Evolutionary conservation across 2,888 invertebrate species (phyloP).

Genomic region (Alloscopus bannaensis): DNA sequence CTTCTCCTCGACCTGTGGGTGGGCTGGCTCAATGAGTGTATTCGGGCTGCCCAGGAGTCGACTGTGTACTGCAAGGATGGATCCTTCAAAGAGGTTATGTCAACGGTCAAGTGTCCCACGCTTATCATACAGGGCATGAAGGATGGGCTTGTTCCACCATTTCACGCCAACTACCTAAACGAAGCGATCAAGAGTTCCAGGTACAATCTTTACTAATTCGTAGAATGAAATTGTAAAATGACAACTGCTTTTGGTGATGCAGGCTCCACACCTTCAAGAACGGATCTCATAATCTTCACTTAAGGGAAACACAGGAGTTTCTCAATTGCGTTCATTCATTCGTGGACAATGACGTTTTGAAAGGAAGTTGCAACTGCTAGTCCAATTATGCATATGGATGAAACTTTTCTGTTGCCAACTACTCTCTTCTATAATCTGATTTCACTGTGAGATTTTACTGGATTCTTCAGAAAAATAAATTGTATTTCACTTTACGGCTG

Average conservation of each 20-base stretch:
- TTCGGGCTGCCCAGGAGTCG: constrained; percentile 18
- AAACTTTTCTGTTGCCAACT: no score
- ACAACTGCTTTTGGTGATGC: background rate
- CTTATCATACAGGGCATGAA: constrained; percentile 89
- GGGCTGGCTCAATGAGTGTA: constrained; percentile 81
- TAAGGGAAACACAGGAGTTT: constrained; percentile 87
- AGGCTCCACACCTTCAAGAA: constrained; percentile 83
- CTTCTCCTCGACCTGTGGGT: constrained; percentile 83
- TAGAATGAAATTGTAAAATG: background rate
- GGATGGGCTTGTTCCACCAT: constrained; percentile 85
- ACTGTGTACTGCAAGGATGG: constrained; percentile 7
- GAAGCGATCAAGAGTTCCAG: constrained; percentile 82
- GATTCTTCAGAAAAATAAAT: no score
- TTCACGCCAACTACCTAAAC: constrained; percentile 85
- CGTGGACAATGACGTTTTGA: no score
- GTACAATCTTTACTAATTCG: constrained; percentile 76
- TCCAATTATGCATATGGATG: no score
- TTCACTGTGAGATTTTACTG: no score
- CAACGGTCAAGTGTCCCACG: constrained; percentile 82
- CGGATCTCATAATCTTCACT: constrained; percentile 91
- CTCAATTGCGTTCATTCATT: constrained; percentile 86
- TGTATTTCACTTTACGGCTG: no score
- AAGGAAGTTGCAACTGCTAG: no score
- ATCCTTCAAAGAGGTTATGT: constrained; percentile 76
- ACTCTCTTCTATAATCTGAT: no score